Evolutionary conservation across 2,113 vertebrate genomes (phyloP), one percentile per base, ranked within the genome.

Genomic region (Sprattus sprattus): DNA sequence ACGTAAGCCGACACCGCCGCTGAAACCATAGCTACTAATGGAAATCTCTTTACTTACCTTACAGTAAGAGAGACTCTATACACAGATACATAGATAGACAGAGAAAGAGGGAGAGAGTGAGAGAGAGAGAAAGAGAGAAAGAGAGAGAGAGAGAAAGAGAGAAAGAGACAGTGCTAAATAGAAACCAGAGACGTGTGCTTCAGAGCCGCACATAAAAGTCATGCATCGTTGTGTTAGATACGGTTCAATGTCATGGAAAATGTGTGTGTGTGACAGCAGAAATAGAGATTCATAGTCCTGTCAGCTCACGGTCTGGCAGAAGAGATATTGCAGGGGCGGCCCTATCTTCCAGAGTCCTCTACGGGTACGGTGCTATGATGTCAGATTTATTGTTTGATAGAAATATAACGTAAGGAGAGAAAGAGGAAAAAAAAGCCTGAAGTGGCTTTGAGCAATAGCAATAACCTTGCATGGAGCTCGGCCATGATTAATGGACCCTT

Each of bases 401-500:
- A 92, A 93, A 91, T 57, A 75, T 71, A 92, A 91, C 90, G 90
- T 88, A 91, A 2, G 8, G n/a, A 71, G n/a, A 71, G 64, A 10
- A 25, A 28, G 7, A 71, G 3, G 3, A 71, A 57, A 16, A 57
- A 20, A 16, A 5, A 57, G 15, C 90, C 88, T 0, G 28, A 91
- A 90, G 85, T 87, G 91, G 89, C 91, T 93, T 92, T 93, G 93
- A 95, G 92, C 89, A 90, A 93, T 92, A 85, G 91, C 91, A 93
- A 93, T 93, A 93, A 93, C 92, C 92, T 91, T 88, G 91, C 90
- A 89, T 84, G 91, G 86, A 18, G 52, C 78, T 87, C 92, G 92
- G 93, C 91, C 15, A 91, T 92, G 94, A 95, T 95, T 93, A 94
- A 95, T 93, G 90, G 89, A 90, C 88, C 89, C 85, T 88, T 87